A percentile compares a stretch with the other conserved stretches of the same genome.
Conservation (phyloP, 2,888 invertebrate genomes). For the Platerodrilus igneus region DNA sequence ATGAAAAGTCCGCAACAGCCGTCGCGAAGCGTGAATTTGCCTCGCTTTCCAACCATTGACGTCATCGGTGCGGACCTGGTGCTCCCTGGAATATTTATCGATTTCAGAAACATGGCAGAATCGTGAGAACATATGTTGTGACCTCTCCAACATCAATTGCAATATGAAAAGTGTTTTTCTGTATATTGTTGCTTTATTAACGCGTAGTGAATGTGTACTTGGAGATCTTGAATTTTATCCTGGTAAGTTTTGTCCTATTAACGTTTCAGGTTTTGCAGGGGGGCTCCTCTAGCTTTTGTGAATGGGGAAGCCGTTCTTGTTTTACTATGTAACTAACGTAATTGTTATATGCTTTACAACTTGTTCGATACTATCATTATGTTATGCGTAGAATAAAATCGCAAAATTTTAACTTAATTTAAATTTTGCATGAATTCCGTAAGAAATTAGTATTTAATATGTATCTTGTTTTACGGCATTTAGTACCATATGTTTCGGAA, state of each 20-base stretch:
- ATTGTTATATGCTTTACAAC: too few relatives aligned
- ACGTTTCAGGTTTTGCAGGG: too few relatives aligned
- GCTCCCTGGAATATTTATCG: conserved; percentile 41
- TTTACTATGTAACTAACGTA: too few relatives aligned
- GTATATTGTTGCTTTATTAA: conserved; percentile 39
- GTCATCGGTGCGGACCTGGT: conserved; percentile 37
- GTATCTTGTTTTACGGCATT: too few relatives aligned
- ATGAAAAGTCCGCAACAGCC: conserved; percentile 25
- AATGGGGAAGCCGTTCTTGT: too few relatives aligned
- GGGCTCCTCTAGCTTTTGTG: too few relatives aligned
- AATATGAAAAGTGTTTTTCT: conserved; percentile 42
- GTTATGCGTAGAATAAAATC: too few relatives aligned
- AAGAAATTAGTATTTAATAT: too few relatives aligned
- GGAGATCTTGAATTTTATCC: conserved; percentile 42
- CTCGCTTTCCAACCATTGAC: conserved; percentile 34
- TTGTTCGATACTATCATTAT: too few relatives aligned
- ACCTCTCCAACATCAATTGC: conserved; percentile 33
- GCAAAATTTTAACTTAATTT: too few relatives aligned
- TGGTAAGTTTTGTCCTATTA: conserved; percentile 39
- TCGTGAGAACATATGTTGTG: conserved; percentile 46
- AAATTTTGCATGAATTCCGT: too few relatives aligned
- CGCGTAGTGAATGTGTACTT: conserved; percentile 39
- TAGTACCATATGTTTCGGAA: too few relatives aligned
- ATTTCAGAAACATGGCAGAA: conserved; percentile 44
- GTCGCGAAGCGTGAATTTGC: conserved; percentile 26